Conservation (phyloP, 2,113 vertebrate genomes). For the Suncus etruscus region DNA sequence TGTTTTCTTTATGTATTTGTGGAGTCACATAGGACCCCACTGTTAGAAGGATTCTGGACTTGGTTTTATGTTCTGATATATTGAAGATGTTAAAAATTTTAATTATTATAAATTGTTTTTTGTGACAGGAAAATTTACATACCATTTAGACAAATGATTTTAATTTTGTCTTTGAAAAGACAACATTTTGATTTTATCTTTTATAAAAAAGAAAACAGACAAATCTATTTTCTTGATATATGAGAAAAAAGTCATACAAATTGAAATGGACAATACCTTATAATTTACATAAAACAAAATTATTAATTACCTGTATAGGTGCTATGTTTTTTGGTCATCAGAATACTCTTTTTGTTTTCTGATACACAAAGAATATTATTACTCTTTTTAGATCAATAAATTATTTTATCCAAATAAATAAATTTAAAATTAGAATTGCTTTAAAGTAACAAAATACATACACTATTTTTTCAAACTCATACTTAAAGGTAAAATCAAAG, state of each 20-base stretch:
- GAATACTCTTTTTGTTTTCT: too few relatives aligned
- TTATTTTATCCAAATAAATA: too few relatives aligned
- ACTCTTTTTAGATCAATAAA: too few relatives aligned
- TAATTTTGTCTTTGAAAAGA: not conserved
- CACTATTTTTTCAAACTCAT: too few relatives aligned
- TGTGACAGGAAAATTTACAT: not conserved
- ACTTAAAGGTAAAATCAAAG: too few relatives aligned
- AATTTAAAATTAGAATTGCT: too few relatives aligned
- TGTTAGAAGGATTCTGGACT: not conserved
- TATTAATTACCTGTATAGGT: not conserved
- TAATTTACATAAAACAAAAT: not conserved
- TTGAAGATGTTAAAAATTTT: not conserved
- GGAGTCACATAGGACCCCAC: rapidly evolving
- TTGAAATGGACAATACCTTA: not conserved
- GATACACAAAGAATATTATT: too few relatives aligned
- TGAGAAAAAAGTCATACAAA: constrained; percentile 21
- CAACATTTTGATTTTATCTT: not conserved
- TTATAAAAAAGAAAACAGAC: too few relatives aligned
- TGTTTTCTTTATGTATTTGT: rapidly evolving
- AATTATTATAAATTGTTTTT: too few relatives aligned
- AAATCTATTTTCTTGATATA: constrained; percentile 11
- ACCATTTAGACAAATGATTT: not conserved
- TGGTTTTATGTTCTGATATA: not conserved
- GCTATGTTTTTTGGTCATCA: not conserved
- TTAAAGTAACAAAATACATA: too few relatives aligned